A percentile compares a stretch with the other conserved stretches of the same genome.
Evolutionary conservation across 2,113 vertebrate species (phyloP).

Genomic region (Gopherus flavomarginatus): DNA sequence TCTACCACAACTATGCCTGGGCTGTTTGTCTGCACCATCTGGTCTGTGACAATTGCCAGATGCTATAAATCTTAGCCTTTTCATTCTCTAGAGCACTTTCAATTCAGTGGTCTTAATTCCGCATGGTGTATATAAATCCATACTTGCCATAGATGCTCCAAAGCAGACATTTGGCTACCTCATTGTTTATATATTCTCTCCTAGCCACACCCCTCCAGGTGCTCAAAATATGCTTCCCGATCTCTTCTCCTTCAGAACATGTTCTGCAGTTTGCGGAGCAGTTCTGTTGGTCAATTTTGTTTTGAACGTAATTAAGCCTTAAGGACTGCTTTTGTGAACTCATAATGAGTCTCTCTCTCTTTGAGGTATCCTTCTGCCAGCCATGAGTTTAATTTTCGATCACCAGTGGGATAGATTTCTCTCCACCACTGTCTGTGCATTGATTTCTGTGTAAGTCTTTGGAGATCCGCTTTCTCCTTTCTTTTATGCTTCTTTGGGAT

Average conservation of each 20-base stretch:
- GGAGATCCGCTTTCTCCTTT: neutral
- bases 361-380: neutral
- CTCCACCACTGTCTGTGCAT: neutral
- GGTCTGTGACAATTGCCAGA: neutral
- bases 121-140: neutral
- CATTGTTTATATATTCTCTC: neutral
- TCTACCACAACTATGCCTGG: neutral
- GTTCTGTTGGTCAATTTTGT: neutral
- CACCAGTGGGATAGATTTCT: neutral
- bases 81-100: neutral
- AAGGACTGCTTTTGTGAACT: neutral
- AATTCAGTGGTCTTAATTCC: neutral
- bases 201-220: neutral
- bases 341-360: neutral
- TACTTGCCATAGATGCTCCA: neutral
- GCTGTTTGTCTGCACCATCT: neutral
- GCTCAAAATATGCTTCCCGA: neutral
- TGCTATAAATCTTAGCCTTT: neutral
- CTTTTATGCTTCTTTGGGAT: neutral
- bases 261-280: neutral
- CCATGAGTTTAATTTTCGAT: neutral
- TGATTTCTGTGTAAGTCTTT: neutral
- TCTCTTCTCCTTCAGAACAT: neutral
- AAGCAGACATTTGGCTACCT: neutral
- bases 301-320: neutral